phyloP scores from a whole-genome alignment of 37 sponge, comb jelly and placozoan genomes.

The Crambe crambe region DNA sequence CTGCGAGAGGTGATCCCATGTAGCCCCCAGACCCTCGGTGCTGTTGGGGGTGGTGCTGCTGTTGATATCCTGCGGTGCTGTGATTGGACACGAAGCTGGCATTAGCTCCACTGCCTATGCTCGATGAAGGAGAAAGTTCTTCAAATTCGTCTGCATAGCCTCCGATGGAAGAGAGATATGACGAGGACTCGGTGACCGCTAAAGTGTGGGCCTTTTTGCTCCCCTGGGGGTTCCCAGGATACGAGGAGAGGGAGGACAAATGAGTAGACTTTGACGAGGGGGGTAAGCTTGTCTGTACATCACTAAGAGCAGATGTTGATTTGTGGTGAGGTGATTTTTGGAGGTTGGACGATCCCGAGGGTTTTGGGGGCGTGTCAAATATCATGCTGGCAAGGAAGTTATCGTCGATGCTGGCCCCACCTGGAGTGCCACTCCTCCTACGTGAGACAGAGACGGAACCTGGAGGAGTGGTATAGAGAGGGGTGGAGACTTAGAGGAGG shows the following conservation, averaged over 20 bases:
- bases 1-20: no score
- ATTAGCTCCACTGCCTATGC: not conserved
- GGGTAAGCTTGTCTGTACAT: not conserved
- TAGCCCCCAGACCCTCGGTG: not conserved
- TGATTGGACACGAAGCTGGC: not conserved
- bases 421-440: constrained; percentile 20
- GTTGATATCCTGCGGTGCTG: not conserved
- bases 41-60: not conserved
- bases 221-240: not conserved
- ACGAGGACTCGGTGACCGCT: constrained; percentile 1
- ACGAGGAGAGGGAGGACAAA: not conserved
- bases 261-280: not conserved
- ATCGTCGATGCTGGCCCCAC: constrained; percentile 44
- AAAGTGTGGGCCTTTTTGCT: not conserved
- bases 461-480: not conserved
- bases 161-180: constrained; percentile 2
- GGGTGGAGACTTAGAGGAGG: constrained; percentile 2
- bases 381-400: constrained; percentile 49
- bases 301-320: constrained; percentile 59
- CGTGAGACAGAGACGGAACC: constrained; percentile 3
- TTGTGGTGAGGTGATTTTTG: constrained; percentile 46
- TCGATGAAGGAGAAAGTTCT: not conserved
- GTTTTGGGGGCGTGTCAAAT: constrained; percentile 34
- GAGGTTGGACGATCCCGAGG: not conserved
- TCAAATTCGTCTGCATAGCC: constrained; percentile 21